Evolutionary conservation across 2,888 invertebrate genomes (phyloP).

Genomic region (Odontomyia ornata): DNA sequence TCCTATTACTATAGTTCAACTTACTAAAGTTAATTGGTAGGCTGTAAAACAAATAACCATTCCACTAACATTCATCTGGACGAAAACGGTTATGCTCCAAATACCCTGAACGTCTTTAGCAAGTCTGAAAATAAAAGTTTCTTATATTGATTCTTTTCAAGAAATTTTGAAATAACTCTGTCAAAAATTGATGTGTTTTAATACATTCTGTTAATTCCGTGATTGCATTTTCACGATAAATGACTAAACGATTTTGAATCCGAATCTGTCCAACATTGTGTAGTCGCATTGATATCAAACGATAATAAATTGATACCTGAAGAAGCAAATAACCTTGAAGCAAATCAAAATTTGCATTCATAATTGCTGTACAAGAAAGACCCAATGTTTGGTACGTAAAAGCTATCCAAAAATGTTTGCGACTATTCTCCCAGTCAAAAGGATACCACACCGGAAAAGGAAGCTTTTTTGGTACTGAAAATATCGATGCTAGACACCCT

Average conservation of each 20-base stretch:
- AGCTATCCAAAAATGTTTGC: slow-evolving; percentile 53
- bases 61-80: neutral
- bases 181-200: slow-evolving; percentile 18
- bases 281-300: slow-evolving; percentile 55
- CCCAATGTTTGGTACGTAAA: slow-evolving; percentile 55
- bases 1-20: too few relatives aligned
- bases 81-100: neutral
- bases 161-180: neutral
- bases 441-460: slow-evolving; percentile 58
- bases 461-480: slow-evolving; percentile 51
- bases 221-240: neutral
- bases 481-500: neutral
- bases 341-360: slow-evolving; percentile 56
- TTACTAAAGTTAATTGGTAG: neutral
- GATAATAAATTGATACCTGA: slow-evolving; percentile 55
- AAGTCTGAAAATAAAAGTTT: neutral
- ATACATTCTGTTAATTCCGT: neutral
- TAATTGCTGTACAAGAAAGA: slow-evolving; percentile 53
- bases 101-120: neutral
- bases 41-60: neutral
- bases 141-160: neutral
- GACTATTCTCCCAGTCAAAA: slow-evolving; percentile 55
- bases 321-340: slow-evolving; percentile 57
- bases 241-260: too few relatives aligned
- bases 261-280: slow-evolving; percentile 23